Evolutionary conservation across 2,113 vertebrate species (phyloP).

Genomic region (Spizaetus ornatus): DNA sequence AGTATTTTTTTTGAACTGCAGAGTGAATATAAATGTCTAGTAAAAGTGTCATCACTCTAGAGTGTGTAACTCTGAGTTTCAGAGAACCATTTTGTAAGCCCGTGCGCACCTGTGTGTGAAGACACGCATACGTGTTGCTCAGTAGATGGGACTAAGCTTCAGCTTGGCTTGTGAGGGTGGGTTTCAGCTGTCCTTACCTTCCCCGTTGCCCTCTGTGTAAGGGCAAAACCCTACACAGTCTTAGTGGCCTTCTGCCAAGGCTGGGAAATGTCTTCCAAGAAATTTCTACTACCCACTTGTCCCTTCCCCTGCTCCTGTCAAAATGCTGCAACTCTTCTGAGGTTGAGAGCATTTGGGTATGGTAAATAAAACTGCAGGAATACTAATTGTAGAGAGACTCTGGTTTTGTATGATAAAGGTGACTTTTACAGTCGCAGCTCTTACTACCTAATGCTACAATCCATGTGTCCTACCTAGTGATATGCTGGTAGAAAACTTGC

Average conservation of each 20-base stretch:
- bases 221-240: not conserved
- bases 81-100: not conserved
- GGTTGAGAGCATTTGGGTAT: not conserved
- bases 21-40: not conserved
- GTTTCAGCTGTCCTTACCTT: not conserved
- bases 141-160: not conserved
- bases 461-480: rapidly evolving
- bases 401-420: not conserved
- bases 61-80: not conserved
- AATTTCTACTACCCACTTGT: not conserved
- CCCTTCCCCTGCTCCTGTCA: not conserved
- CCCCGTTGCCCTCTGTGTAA: not conserved
- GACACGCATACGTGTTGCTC: not conserved
- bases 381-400: not conserved
- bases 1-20: not conserved
- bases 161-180: not conserved
- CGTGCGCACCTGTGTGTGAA: not conserved
- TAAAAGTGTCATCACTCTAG: not conserved
- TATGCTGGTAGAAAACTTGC: not conserved
- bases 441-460: not conserved
- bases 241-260: not conserved
- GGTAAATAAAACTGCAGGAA: not conserved
- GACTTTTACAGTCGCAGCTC: not conserved
- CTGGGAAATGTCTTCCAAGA: not conserved
- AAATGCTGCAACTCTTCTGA: not conserved